Percentiles rank a stretch among this genome's conserved stretches.
Conservation (phyloP, 1,140 invertebrate species). For the Dendroctonus valens region DNA sequence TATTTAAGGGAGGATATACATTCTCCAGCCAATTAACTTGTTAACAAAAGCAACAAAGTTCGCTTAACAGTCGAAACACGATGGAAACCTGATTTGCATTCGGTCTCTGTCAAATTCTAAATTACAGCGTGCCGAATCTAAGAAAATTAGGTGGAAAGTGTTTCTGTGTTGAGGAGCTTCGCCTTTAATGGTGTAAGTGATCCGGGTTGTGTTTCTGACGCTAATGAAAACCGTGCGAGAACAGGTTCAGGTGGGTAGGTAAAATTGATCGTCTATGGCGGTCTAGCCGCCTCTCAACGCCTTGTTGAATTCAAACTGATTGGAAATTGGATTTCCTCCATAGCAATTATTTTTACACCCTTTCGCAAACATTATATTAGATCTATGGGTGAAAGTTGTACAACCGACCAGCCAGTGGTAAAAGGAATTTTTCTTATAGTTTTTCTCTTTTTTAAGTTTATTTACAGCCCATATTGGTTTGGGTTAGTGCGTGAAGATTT, state of each 20-base stretch:
- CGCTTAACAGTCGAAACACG: constrained; percentile 18
- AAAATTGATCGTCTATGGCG: constrained; percentile 14
- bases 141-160: constrained; percentile 26
- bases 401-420: too few species aligned
- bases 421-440: too few species aligned
- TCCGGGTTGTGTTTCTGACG: constrained; percentile 25
- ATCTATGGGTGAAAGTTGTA: too few species aligned
- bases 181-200: constrained; percentile 24
- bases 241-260: constrained; percentile 15
- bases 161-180: constrained; percentile 17
- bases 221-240: constrained; percentile 26
- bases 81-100: constrained; percentile 17
- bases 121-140: constrained; percentile 17
- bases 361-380: too few species aligned
- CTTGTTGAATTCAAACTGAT: too few species aligned
- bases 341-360: too few species aligned
- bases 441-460: too few species aligned
- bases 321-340: too few species aligned
- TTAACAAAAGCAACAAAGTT: constrained; percentile 18
- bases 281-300: not conserved
- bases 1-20: not conserved
- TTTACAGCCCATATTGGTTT: too few species aligned
- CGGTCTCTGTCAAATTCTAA: constrained; percentile 25
- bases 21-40: constrained; percentile 16
- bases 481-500: too few species aligned